Conservation (phyloP, 2,113 vertebrate genomes). For the Trichechus manatus region DNA sequence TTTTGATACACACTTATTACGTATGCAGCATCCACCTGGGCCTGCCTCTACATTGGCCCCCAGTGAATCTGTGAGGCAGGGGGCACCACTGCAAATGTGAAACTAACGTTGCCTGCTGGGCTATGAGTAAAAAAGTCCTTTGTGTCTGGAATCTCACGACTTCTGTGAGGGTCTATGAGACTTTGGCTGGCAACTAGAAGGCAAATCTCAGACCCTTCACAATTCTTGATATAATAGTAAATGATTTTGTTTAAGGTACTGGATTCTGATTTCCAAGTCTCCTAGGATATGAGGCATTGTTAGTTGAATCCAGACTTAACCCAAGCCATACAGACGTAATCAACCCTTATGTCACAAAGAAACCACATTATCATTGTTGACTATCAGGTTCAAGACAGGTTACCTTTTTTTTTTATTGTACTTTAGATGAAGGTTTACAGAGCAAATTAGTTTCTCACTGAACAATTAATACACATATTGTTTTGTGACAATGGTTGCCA, state of each 20-base stretch:
- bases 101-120: not conserved
- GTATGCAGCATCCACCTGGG: too few species aligned
- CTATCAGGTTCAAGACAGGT: not conserved
- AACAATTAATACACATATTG: too few species aligned
- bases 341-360: not conserved
- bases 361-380: not conserved
- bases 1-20: not conserved
- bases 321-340: not conserved
- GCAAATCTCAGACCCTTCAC: not conserved
- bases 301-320: not conserved
- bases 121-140: not conserved
- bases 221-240: not conserved
- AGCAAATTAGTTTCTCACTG: too few species aligned
- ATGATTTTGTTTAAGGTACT: not conserved
- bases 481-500: too few species aligned
- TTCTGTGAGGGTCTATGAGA: not conserved
- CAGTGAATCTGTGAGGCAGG: not conserved
- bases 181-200: not conserved
- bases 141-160: not conserved
- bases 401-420: not conserved
- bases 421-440: too few species aligned
- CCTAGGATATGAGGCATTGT: not conserved
- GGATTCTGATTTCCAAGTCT: not conserved
- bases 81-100: not conserved
- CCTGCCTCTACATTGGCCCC: accelerated